phyloP scores from a whole-genome alignment of 2,888 invertebrate species.

The Dolichomitus sp. region DNA sequence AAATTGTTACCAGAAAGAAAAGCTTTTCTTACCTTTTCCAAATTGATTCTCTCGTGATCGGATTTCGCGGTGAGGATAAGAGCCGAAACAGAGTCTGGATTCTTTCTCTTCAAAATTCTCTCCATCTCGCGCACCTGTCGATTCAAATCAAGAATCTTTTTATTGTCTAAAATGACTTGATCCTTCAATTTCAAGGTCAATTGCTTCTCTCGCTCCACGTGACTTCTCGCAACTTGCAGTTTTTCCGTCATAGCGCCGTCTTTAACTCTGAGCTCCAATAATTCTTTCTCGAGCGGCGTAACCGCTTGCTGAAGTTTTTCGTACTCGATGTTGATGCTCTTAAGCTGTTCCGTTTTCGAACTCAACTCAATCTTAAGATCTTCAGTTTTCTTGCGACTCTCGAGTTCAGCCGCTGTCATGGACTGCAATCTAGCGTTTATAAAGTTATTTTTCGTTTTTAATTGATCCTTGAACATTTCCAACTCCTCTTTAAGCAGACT shows the following conservation, averaged over 20 bases:
- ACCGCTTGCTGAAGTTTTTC: constrained; percentile 80
- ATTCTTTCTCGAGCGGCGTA: constrained; percentile 81
- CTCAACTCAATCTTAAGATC: constrained; percentile 80
- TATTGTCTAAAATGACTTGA: constrained; percentile 84
- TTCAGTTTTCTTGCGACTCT: constrained; percentile 81
- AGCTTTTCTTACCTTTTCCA: constrained; percentile 73
- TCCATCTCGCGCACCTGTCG: constrained; percentile 95
- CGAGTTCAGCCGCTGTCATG: constrained; percentile 80
- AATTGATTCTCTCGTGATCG: constrained; percentile 80
- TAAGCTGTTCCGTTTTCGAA: constrained; percentile 82
- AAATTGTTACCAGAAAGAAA: no score
- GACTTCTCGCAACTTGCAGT: constrained; percentile 77
- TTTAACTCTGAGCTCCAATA: constrained; percentile 79
- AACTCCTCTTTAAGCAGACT: constrained; percentile 81
- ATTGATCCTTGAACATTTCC: constrained; percentile 82
- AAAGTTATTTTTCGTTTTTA: constrained; percentile 82
- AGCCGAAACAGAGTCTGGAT: constrained; percentile 94
- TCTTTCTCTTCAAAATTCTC: constrained; percentile 92
- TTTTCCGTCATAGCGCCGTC: constrained; percentile 80
- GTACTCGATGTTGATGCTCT: constrained; percentile 77
- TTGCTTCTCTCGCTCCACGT: constrained; percentile 83
- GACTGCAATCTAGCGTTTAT: constrained; percentile 81
- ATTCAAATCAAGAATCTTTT: constrained; percentile 91
- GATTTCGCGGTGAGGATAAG: constrained; percentile 87
- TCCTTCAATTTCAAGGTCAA: constrained; percentile 82